Base-by-base conservation (phyloP, 2,888 invertebrate species). In the Toxonevra muliebris region DNA sequence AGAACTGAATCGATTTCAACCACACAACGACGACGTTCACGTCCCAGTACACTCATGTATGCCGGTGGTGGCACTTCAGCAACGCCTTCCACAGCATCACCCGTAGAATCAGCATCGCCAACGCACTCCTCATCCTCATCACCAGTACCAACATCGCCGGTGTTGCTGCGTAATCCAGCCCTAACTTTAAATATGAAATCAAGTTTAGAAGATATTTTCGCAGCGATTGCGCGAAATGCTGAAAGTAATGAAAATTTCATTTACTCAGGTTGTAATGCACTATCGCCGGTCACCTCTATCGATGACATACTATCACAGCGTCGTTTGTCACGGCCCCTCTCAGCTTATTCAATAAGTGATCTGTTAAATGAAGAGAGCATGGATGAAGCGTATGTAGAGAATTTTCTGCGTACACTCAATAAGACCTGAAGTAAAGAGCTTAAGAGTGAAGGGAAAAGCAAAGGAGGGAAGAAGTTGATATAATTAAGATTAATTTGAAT, bases 341-440 rank as follows among this genome's bases (percentile, higher is more conserved):
- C 85, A 17, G 84, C 84, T 13, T 85, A 85, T 73, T 85, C 85
- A 70, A 85, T 85, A 71, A 83, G 84, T 58, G 85, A 85, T 76
- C 78, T 85, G 69, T 76, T 85, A 45, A 84, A 83, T 68, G 82
- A 82, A 71, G 76, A 76, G 58, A 71, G 53, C 19, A 52, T 75
- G 69, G 81, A 82, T 11, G 76, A 76, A 61, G 66, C 77, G 30
- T 80, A 74, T 61, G 71, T 81, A 45, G 81, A 82, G 20, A 78
- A 71, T 40, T 72, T 79, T 43, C 69, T 77, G 45, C 72, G 74
- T 41, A 70, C 71, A 43, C 67, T 76, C 12, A 74, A 76, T 60
- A 72, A 71, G 61, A 73, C 74, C 53, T 75, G 66, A 73, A 54
- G 12, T 1, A 3, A 15, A 1, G 45, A 13, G 54, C 15, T n/a